Percentiles rank a stretch among this genome's conserved stretches.
Conservation (phyloP, 2,888 invertebrate species). For the Physocephala rufipes region DNA sequence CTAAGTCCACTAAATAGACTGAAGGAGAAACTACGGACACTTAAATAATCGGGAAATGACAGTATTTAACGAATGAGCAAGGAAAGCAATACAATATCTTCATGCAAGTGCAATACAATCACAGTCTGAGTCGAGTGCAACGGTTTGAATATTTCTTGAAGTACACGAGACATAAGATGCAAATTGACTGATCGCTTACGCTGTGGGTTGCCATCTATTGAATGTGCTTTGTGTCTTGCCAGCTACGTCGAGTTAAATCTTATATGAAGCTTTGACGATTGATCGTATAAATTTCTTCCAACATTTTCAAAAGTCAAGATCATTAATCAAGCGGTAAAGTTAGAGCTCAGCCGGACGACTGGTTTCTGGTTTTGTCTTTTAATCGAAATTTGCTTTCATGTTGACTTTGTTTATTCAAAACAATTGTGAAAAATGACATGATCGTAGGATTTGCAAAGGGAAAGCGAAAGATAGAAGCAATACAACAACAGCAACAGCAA, state of each 20-base stretch:
- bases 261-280: not conserved
- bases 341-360: not conserved
- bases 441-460: no score
- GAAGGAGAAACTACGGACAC: conserved; percentile 19
- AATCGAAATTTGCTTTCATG: not conserved
- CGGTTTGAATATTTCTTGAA: conserved; percentile 9
- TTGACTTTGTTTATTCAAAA: not conserved
- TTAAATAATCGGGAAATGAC: conserved; percentile 32
- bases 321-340: conserved; percentile 23
- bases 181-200: not conserved
- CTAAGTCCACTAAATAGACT: not conserved
- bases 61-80: conserved; percentile 12
- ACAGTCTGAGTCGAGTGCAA: conserved; percentile 5
- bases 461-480: not conserved
- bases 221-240: not conserved
- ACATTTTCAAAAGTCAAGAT: conserved; percentile 21
- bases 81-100: no score
- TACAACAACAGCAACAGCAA: not conserved
- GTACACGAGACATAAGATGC: conserved; percentile 7
- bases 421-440: not conserved
- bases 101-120: not conserved
- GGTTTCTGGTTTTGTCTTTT: no score
- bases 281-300: not conserved
- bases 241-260: conserved; percentile 18
- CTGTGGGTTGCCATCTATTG: conserved; percentile 4